Evolutionary conservation across 2,113 vertebrate species (phyloP).

Genomic region (Neomonachus schauinslandi): DNA sequence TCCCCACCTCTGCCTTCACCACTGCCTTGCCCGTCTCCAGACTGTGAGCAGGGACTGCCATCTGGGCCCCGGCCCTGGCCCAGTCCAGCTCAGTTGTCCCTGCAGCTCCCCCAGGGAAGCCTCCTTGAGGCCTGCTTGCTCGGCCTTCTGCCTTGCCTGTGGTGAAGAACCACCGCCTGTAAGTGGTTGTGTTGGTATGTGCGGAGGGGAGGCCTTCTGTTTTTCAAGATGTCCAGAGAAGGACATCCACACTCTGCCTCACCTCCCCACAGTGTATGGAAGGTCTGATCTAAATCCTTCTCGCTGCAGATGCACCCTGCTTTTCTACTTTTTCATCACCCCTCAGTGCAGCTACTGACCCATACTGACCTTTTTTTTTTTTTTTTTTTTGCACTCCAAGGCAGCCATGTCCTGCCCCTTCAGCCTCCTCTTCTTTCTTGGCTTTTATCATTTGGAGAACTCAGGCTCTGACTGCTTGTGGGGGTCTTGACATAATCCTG

Average conservation of each 20-base stretch:
- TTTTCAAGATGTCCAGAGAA: neutral
- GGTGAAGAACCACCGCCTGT: neutral
- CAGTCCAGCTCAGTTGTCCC: neutral
- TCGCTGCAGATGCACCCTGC: neutral
- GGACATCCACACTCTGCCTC: neutral
- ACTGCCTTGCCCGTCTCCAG: neutral
- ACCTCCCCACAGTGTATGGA: neutral
- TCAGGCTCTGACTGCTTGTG: neutral
- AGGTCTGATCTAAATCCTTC: constrained; percentile 31
- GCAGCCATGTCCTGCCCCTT: neutral
- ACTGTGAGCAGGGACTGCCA: neutral
- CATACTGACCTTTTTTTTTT: neutral
- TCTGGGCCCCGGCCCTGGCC: neutral
- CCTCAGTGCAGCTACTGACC: neutral
- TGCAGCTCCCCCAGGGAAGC: neutral
- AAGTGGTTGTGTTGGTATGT: neutral
- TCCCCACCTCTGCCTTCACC: neutral
- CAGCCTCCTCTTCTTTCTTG: neutral
- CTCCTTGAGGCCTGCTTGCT: neutral
- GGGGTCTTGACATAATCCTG: neutral
- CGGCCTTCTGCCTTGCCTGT: neutral
- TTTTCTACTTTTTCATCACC: neutral
- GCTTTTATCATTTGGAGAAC: constrained; percentile 19
- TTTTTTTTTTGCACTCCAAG: neutral
- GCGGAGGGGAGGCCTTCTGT: neutral